phyloP scores from a whole-genome alignment of 2,797 vertebrate species.

The Rhabdophis nuchalis region DNA sequence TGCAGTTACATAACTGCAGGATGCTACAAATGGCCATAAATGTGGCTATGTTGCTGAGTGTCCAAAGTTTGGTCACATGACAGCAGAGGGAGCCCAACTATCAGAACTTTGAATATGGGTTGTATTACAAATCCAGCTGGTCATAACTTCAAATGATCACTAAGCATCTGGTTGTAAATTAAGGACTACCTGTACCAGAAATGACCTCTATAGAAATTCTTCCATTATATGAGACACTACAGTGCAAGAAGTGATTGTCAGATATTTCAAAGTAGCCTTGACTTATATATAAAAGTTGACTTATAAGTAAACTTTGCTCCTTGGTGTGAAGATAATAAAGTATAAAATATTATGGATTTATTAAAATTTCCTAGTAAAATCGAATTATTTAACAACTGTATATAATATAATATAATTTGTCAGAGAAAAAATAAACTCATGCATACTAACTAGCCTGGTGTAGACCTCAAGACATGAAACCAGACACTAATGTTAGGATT shows the following conservation, averaged over 20 bases:
- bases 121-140: too few relatives aligned
- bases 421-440: background rate
- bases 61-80: too few relatives aligned
- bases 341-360: background rate
- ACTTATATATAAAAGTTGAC: background rate
- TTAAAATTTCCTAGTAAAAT: background rate
- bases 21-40: too few relatives aligned
- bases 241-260: background rate
- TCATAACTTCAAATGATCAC: too few relatives aligned
- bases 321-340: background rate
- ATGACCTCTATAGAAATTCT: background rate
- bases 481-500: background rate
- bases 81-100: too few relatives aligned
- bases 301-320: background rate
- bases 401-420: background rate
- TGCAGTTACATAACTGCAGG: too few relatives aligned
- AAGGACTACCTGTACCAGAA: background rate
- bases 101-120: too few relatives aligned
- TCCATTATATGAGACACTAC: background rate
- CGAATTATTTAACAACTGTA: background rate
- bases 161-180: too few relatives aligned
- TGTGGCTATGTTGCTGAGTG: too few relatives aligned
- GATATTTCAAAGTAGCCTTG: background rate
- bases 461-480: background rate
- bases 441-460: background rate